Evolutionary conservation across 2,113 vertebrate species (phyloP).

Genomic region (Calypte anna): DNA sequence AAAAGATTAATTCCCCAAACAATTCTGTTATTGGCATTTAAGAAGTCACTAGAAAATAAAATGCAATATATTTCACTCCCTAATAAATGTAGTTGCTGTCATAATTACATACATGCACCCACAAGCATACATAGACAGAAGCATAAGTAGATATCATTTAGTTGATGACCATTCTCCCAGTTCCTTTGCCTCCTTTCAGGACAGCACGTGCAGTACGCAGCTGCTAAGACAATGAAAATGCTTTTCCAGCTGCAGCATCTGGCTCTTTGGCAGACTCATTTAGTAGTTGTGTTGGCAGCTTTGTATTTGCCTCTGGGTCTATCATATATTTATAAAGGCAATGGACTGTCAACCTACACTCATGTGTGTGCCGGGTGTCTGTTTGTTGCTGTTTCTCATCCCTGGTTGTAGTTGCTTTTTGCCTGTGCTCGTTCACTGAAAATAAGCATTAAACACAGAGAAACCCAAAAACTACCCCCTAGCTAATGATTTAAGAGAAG

Average conservation of each 20-base stretch:
- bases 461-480: neutral
- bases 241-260: constrained; percentile 42
- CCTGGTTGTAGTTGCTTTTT: neutral
- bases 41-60: neutral
- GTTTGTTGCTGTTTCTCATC: neutral
- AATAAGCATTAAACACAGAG: neutral
- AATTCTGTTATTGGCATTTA: neutral
- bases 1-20: neutral
- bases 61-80: neutral
- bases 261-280: constrained; percentile 58
- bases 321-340: constrained; percentile 60
- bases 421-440: neutral
- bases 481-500: neutral
- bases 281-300: constrained; percentile 36
- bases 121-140: neutral
- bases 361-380: neutral
- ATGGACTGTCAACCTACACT: constrained; percentile 23
- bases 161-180: neutral
- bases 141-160: neutral
- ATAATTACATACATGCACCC: neutral
- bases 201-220: neutral
- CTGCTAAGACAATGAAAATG: constrained; percentile 56
- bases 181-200: neutral
- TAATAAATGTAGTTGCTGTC: neutral
- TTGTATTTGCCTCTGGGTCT: constrained; percentile 55